Base-by-base conservation (phyloP, 2,113 vertebrate genomes). In the Lepisosteus oculatus region DNA sequence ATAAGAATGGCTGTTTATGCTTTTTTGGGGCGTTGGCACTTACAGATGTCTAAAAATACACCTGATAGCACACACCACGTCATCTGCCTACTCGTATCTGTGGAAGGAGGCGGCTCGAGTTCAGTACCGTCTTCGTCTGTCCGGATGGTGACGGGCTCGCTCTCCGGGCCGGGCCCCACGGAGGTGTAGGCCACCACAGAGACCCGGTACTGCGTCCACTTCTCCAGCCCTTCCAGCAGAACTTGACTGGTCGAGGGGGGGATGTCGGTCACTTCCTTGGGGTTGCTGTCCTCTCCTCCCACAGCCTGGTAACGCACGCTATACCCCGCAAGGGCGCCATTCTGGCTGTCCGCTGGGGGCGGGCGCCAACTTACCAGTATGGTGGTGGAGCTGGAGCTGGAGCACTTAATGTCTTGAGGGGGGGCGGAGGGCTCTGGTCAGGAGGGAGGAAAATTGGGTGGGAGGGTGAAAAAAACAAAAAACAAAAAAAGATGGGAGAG, bases 361-460 rank as follows among this genome's bases (percentile, higher is more conserved):
- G 97, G 94, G 85, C 78, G 93, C 96, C 97, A 98, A 98, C 95
- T 96, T 98, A 99, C 97, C 96, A 96, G 92, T 93, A 99, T 94
- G 91, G 92, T 90, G 80, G 97, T 98, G 89, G 97, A 99, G 89
- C 94, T 95, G 84, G 92, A 88, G 92, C 94, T 96, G 93, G 92
- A 91, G 84, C 97, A 99, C 89, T 95, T 95, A 94, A 97, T 92
- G 75, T 97, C 95, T 95, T 96, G 96, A 92, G 97, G 97, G 91
- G 97, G 95, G 92, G 95, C 95, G 74, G 97, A 98, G 91, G 97
- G 97, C 91, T 97, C 97, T 98, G 95, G 68, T 90, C 82, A 92
- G 86, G 83, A 87, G 88, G 86, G 76, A 86, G 85, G 78, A 79
- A 67, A 74, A 78, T 76, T n/a, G 78, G 80, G 82, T 79, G 76